These are phyloP conservation scores for Poeciliopsis paucimaculata DNA, from an alignment of 2,797 vertebrate species.

Conservation along the genomic window DNA sequence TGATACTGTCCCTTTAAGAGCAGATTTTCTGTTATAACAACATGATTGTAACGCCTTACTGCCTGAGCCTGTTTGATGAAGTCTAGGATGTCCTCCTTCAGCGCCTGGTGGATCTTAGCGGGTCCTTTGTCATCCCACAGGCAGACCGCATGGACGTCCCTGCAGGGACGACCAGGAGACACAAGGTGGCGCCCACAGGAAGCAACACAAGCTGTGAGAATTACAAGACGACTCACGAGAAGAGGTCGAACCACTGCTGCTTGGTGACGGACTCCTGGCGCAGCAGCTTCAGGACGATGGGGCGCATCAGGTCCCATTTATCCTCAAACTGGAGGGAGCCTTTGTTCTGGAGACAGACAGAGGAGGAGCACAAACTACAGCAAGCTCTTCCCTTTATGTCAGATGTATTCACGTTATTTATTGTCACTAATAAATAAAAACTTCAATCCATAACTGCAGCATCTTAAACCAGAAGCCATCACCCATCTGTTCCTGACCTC, in stretches of 20 bases:
- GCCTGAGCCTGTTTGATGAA: slow-evolving; percentile 99
- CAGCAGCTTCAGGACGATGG: slow-evolving; percentile 96
- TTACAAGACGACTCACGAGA: slow-evolving; percentile 86
- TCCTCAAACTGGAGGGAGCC: slow-evolving; percentile 99
- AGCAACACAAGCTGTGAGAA: not conserved
- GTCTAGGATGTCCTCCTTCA: slow-evolving; percentile 99
- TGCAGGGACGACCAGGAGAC: slow-evolving; percentile 53
- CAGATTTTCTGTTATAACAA: too few relatives aligned
- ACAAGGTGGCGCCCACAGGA: not conserved
- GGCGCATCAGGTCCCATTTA: slow-evolving; percentile 99
- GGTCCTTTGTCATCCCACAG: slow-evolving; percentile 99
- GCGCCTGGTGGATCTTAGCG: slow-evolving; percentile 98
- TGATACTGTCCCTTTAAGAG: not conserved
- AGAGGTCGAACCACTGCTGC: slow-evolving; percentile 98
- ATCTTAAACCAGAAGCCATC: not conserved
- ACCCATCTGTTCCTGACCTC: not conserved
- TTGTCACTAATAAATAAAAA: not conserved
- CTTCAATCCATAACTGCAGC: not conserved
- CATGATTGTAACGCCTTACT: slow-evolving; percentile 40
- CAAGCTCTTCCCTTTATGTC: not conserved
- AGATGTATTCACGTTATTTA: not conserved
- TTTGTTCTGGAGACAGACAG: slow-evolving; percentile 87
- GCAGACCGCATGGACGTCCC: slow-evolving; percentile 98
- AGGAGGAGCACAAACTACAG: not conserved
- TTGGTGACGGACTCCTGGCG: slow-evolving; percentile 98